Evolutionary conservation across 92 coral and sea anemone genomes (phyloP).

Genomic region (Phenganax stokvisi): DNA sequence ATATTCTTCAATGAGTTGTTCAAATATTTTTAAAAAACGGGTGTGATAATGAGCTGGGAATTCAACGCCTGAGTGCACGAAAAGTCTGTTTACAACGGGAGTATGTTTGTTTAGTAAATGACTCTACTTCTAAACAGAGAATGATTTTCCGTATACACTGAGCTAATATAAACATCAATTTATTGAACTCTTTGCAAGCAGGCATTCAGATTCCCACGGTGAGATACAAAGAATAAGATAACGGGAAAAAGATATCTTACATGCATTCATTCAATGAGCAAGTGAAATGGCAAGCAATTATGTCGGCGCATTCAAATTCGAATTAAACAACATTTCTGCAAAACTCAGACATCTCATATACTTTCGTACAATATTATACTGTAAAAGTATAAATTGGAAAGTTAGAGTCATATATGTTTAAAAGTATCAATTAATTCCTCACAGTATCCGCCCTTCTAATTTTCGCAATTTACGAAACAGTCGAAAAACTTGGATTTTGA

Average conservation of each 20-base stretch:
- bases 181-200: slow-evolving; percentile 1
- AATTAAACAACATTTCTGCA: no score
- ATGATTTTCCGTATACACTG: slow-evolving; percentile 22
- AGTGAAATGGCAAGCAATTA: neutral
- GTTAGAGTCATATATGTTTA: no score
- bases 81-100: neutral
- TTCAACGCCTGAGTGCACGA: neutral
- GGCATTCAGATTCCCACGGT: slow-evolving; percentile 34
- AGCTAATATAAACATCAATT: neutral
- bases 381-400: no score
- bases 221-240: slow-evolving; percentile 28
- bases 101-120: slow-evolving; percentile 35
- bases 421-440: no score
- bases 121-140: slow-evolving; percentile 11
- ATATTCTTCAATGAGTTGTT: slow-evolving; percentile 17
- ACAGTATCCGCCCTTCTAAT: no score
- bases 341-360: no score
- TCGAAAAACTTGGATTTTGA: no score
- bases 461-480: no score
- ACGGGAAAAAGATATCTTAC: neutral
- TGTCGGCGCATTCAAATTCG: no score
- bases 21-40: slow-evolving; percentile 23
- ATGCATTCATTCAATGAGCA: slow-evolving; percentile 1
- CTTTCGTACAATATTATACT: no score
- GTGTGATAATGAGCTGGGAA: slow-evolving; percentile 5